A percentile compares a stretch with the other conserved stretches of the same genome.
Conservation (phyloP, 2,797 vertebrate species). For the Heteromormyrus szaboi region DNA sequence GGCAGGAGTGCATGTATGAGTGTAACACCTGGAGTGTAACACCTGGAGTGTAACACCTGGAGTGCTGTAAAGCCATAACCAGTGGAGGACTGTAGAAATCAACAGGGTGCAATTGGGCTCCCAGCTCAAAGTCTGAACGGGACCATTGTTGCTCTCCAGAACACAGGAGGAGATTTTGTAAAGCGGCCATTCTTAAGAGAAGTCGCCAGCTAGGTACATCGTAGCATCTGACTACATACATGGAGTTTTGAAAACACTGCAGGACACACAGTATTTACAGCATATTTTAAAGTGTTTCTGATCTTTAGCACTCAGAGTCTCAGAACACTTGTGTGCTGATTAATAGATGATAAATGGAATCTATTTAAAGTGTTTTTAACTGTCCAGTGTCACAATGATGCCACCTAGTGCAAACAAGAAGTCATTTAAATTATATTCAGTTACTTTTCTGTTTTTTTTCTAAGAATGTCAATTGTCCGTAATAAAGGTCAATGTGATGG, state of each 20-base stretch:
- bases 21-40: too few species aligned
- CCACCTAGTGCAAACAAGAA: background rate
- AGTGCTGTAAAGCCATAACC: background rate
- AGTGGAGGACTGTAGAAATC: background rate
- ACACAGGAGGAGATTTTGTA: background rate
- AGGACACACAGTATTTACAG: background rate
- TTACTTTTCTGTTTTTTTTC: background rate
- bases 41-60: too few species aligned
- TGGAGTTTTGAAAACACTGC: background rate
- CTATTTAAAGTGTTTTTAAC: background rate
- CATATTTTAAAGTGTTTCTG: background rate
- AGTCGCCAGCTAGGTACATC: background rate
- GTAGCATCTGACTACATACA: background rate
- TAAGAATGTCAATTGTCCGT: background rate
- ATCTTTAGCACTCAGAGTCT: background rate
- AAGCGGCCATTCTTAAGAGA: background rate
- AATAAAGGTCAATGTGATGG: background rate
- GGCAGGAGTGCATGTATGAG: slow-evolving; percentile 54
- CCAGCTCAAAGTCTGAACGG: background rate
- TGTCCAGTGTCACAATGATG: background rate
- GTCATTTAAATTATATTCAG: background rate
- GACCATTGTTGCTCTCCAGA: background rate
- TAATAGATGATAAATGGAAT: background rate
- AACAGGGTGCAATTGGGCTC: background rate
- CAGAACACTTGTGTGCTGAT: background rate